Base-by-base conservation (phyloP, 2,888 invertebrate species). In the Drosophila suboccidentalis region DNA sequence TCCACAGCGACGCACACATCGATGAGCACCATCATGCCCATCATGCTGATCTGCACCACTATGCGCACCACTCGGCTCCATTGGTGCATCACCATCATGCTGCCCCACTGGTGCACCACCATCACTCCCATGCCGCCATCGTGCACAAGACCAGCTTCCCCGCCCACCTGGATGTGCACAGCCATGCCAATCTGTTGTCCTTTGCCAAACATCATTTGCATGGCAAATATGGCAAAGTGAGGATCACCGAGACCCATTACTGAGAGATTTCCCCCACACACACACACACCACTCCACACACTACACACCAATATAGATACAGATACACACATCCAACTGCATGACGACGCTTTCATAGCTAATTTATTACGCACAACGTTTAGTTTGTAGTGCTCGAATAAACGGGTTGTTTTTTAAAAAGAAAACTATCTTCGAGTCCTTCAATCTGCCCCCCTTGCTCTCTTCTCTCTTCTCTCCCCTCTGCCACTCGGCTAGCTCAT, bases 221-320 rank as follows among this genome's bases (percentile, higher is more conserved):
- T 57, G 91, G 91, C 57, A 92, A 92, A 76, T 91, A 82, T 71
- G 92, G 92, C 75, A 92, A 92, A 73, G 87, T 92, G 66, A 87
- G 82, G 82, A 91, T 92, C 79, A 90, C 86, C 67, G 92, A 92
- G 87, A 92, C 88, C 63, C 92, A 91, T 91, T 92, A 91, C 78
- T 91, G 85, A 89, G 80, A 87, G 88, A 91, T 90, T 88, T 86
- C 90, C 80, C 66, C 70, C 57, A 44, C n/a, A 9, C 11, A 47
- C 49, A 49, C 13, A 49, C 65, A 19, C 36, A 59, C 65, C 32
- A 54, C 59, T 51, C 53, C 49, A 58, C 62, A 65, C 66, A 43
- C 58, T 2, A 60, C 46, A 60, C 34, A 62, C 49, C 11, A 29
- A n/a, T 68, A 75, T 54, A 70, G 39, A 54, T 55, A 69, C 69